Base-by-base conservation (phyloP, 2,888 invertebrate species). In the Apodemia zela region DNA sequence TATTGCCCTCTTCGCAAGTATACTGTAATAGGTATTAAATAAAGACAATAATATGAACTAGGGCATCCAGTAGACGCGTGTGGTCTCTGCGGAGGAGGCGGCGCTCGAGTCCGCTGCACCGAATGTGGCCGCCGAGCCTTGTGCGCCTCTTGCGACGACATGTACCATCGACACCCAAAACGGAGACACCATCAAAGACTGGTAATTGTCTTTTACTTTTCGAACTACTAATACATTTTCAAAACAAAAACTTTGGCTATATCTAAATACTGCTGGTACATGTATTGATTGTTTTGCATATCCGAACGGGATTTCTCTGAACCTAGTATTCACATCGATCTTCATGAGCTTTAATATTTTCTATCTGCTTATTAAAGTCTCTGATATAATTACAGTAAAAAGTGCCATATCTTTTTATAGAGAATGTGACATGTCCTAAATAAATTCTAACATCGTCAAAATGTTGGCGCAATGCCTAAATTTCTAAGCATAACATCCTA, bases 111-210 rank as follows among this genome's bases (percentile, higher is more conserved):
- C 8, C 94, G 95, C 47, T 98, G 98, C 86, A 94, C 96, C 65
- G 95, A 96, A 80, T 98, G 98, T 84, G 93, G 94, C 49, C 94
- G 94, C 21, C 97, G 97, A 75, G 95, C 96, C 64, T 97, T 97
- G 73, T 98, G 98, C 81, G 94, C 95, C 65, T 96, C 97, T 58
- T 98, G 98, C 88, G 98, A 98, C 81, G 97, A 97, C 80, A 97
- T 98, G 96, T 98, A 97, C 86, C 98, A 98, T 84, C 93, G 97
- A 69, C 98, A 98, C 82, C 98, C 98, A 0, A 97, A 98, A 78
- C 92, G 98, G 68, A 95, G 96, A 72, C 93, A 93, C 69, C 98
- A 98, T 80, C 92, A 94, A 69, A 92, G 98, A 78, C 95, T 96
- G 93, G 96, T 95, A 84, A 77, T 74, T 71, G n/a, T 47, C 58